Conservation (phyloP, 2,797 vertebrate genomes). For the Sebastes steindachneri region DNA sequence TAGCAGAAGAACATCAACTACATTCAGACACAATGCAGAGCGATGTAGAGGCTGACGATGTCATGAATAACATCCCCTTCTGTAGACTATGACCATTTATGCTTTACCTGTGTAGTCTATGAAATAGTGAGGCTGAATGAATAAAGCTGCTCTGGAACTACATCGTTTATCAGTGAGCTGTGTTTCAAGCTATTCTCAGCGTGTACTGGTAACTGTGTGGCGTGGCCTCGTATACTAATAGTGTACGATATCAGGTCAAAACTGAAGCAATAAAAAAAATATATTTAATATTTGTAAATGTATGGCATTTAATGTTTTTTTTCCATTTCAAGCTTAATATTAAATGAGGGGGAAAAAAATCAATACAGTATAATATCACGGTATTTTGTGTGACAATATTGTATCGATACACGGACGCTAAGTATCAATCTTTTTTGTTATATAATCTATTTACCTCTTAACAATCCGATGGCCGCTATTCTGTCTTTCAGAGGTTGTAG, state of each 20-base stretch:
- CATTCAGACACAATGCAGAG: conserved; percentile 3
- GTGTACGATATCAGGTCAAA: neutral
- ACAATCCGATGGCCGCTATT: fast-evolving
- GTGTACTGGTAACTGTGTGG: neutral
- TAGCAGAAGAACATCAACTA: conserved; percentile 18
- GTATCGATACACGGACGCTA: fast-evolving
- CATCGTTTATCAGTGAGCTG: neutral
- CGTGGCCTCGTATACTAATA: neutral
- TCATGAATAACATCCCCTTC: neutral
- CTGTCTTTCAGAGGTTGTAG: too few relatives aligned
- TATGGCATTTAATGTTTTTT: neutral
- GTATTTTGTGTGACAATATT: too few relatives aligned
- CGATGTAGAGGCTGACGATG: neutral
- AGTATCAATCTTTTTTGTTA: too few relatives aligned
- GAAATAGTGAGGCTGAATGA: neutral
- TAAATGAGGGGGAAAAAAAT: fast-evolving
- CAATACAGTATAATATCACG: fast-evolving
- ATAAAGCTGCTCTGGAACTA: neutral
- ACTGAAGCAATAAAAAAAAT: neutral
- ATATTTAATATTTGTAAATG: fast-evolving
- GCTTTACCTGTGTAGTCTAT: neutral
- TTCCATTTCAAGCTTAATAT: neutral
- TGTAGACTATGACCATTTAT: neutral
- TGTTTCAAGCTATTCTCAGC: neutral
- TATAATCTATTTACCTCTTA: too few relatives aligned